Evolutionary conservation across 2,888 invertebrate genomes (phyloP).

Genomic region (Trypoxylon attenuatum): DNA sequence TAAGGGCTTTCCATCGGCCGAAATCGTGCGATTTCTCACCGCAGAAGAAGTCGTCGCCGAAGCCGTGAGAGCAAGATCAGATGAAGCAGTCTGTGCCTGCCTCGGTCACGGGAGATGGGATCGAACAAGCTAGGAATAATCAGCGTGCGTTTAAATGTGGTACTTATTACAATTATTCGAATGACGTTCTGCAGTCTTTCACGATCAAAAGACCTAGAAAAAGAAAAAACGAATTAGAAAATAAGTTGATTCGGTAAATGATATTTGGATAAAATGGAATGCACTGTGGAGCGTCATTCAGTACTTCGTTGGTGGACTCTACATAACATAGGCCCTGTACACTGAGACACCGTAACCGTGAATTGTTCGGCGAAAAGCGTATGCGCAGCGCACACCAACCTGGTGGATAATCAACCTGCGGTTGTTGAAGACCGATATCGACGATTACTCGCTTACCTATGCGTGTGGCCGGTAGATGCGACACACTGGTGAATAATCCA

Average conservation of each 20-base stretch:
- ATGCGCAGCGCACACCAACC: constrained; percentile 55
- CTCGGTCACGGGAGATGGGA: constrained; percentile 18
- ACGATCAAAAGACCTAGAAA: too few relatives aligned
- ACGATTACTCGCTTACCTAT: constrained; percentile 58
- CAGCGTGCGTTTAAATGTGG: constrained; percentile 44
- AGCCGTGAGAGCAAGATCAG: constrained; percentile 23
- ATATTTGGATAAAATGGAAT: not conserved
- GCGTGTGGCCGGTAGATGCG: constrained; percentile 61
- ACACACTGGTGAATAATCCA: constrained; percentile 60
- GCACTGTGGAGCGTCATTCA: constrained; percentile 48
- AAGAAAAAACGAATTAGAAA: too few relatives aligned
- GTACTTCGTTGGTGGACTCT: constrained; percentile 41
- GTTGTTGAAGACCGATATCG: constrained; percentile 60
- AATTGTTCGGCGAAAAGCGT: constrained; percentile 59
- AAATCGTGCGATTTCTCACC: too few relatives aligned
- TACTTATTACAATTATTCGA: constrained; percentile 36
- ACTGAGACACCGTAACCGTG: constrained; percentile 48
- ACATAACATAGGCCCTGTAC: constrained; percentile 49
- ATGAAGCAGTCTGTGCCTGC: constrained; percentile 16
- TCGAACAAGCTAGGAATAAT: constrained; percentile 35
- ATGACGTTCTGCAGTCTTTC: constrained; percentile 42
- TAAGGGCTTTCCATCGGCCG: too few relatives aligned
- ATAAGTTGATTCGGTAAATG: not conserved
- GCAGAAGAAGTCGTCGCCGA: constrained; percentile 23
- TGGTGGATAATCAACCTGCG: constrained; percentile 57